Conservation (phyloP, 2,888 invertebrate species). For the Lepidochrysops patricia region DNA sequence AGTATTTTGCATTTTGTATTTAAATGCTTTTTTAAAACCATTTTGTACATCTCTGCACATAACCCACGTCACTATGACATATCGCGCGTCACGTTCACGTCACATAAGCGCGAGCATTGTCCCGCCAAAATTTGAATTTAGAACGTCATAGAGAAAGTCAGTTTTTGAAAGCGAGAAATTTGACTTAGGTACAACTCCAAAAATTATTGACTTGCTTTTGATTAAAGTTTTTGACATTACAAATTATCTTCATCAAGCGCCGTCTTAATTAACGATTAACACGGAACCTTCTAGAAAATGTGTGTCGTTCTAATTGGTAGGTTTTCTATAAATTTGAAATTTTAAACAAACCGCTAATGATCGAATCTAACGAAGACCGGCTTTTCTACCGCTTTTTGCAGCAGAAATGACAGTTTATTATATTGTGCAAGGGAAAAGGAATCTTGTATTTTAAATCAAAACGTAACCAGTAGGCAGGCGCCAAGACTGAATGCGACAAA, state of each 20-base stretch:
- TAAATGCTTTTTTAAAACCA: too few relatives aligned
- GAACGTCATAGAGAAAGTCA: not conserved
- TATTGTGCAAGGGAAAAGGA: not conserved
- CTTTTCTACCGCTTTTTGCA: not conserved
- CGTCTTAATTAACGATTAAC: not conserved
- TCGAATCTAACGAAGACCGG: constrained; percentile 19
- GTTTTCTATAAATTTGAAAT: constrained; percentile 26
- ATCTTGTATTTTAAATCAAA: not conserved
- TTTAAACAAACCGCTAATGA: constrained; percentile 25
- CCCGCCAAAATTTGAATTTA: constrained; percentile 6
- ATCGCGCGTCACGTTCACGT: not conserved
- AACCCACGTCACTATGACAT: not conserved
- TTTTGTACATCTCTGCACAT: too few relatives aligned
- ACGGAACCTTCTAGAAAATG: not conserved
- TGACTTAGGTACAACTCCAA: not conserved
- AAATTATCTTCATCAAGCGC: not conserved
- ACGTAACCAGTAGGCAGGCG: not conserved
- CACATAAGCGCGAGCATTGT: not conserved
- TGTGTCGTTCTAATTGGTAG: constrained; percentile 19
- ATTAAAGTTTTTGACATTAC: not conserved
- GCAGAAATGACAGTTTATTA: not conserved
- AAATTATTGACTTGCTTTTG: not conserved
- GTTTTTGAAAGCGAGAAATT: not conserved
- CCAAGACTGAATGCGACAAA: too few relatives aligned
- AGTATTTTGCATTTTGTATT: too few relatives aligned